Evolutionary conservation across 2,888 invertebrate species (phyloP).

Genomic region (Melanophora roralis): DNA sequence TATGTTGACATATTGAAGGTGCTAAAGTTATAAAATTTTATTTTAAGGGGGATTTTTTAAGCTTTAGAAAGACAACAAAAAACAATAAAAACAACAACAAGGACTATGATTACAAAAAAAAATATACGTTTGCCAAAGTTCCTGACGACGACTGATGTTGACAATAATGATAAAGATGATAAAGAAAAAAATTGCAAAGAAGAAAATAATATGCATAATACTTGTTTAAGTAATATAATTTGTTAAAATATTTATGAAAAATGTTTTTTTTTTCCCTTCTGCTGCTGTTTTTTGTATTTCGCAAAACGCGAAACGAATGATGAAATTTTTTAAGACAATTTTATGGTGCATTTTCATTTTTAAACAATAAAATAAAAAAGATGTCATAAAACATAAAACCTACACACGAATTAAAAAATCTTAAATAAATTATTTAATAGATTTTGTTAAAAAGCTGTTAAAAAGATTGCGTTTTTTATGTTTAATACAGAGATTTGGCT

Average conservation of each 20-base stretch:
- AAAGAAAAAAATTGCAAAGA: conserved; percentile 13
- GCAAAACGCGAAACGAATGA: conserved; percentile 1
- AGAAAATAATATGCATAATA: conserved; percentile 26
- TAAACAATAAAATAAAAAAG: neutral
- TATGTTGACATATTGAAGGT: conserved; percentile 62
- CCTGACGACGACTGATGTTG: neutral
- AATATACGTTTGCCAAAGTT: neutral
- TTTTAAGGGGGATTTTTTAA: conserved; percentile 43
- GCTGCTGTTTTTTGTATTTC: neutral
- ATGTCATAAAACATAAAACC: conserved; percentile 2
- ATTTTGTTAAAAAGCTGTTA: conserved; percentile 25
- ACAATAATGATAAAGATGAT: neutral
- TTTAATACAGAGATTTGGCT: no score
- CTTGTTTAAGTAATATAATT: conserved; percentile 60
- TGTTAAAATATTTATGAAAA: conserved; percentile 60
- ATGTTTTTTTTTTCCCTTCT: conserved; percentile 17
- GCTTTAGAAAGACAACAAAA: conserved; percentile 27
- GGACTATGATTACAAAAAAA: no score
- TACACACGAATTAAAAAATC: conserved; percentile 7
- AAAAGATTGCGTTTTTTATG: neutral
- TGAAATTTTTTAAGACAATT: conserved; percentile 36
- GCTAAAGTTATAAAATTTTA: conserved; percentile 56
- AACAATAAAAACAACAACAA: neutral
- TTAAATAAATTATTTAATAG: conserved; percentile 43
- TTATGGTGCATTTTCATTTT: conserved; percentile 31